Base-by-base conservation (phyloP, 2,888 invertebrate species). In the Bimastos eiseni region DNA sequence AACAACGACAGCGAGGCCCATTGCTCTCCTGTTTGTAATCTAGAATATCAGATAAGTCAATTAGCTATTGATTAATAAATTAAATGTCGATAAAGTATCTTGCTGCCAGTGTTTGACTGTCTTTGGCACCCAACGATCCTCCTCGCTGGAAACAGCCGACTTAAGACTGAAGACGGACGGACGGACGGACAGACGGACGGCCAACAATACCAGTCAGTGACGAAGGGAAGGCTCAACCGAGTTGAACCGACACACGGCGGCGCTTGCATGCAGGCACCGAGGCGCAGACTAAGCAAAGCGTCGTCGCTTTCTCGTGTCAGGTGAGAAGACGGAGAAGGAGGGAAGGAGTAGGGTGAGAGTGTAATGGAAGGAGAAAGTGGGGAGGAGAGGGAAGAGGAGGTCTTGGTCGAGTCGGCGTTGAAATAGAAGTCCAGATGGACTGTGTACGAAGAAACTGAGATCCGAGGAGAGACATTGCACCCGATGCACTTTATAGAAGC, bases 371-470 rank as follows among this genome's bases (percentile, higher is more conserved):
- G 49, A 49, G 49, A 21, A 49, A 15, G 21, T 19, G 49, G 19
- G 19, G 19, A 21, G 49, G 19, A 49, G 21, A 15, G 44, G 19
- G 44, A 15, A 19, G 44, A 19, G 15, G 5, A 15, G 3, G 49
- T 24, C 24, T 1, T 49, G 49, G 49, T 70, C 70, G 70, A 70
- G n/a, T 70, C 70, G 70, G 70, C 70, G 70, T 70, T 70, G 70
- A 70, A 70, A 70, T 70, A n/a, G 30, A 70, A 70, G 70, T 70
- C 70, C 70, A 70, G 70, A 70, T 70, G 70, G 70, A 70, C 70
- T 70, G 70, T 70, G 70, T 70, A n/a, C 13, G 70, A 70, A 70
- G 70, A 70, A n/a, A 70, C n/a, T 8, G 70, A 8, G 70, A 70
- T 70, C 70, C n/a, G 70, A 30, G 30, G 70, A 30, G 30, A 70